Evolutionary conservation across 1,140 invertebrate genomes (phyloP), one percentile per base, ranked within the genome.

Genomic region (Bombus ignitus): DNA sequence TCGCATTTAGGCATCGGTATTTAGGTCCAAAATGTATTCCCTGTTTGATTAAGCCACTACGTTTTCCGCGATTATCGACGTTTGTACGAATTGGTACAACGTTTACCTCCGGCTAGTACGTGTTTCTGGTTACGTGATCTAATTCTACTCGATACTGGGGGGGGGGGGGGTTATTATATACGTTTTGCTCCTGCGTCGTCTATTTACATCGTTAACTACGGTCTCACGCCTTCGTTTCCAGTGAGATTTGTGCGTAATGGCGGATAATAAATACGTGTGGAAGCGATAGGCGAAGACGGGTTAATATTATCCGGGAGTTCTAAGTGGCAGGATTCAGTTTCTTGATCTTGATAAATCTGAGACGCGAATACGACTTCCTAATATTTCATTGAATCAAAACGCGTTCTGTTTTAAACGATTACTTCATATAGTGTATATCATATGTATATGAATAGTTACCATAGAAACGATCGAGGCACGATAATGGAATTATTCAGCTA

Each of bases 151-250:
- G 82, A 82, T 88, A 88, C 76, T 76, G 39, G 74, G 75, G 35
- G 72, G 86, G 59, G 39, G 74, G 75, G 35, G 72, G 86, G 59
- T 85, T 90, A 86, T 75, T 88, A 88, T 74, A 76, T 83, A 82
- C 75, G 83, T 83, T 79, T 86, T 73, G 86, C 85, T 86, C 80
- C 86, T 83, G 88, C 80, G 62, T 83, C 86, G 83, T 88, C 88
- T 93, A 93, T 93, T 91, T 93, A 93, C 92, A 93, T 81, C 82
- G 83, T 90, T 90, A 82, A 72, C 88, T 90, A 91, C 74, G 75
- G 85, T 68, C 76, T 88, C 68, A 47, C 78, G 57, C 87, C 74
- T 72, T 86, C 87, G 78, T 85, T 87, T 89, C 82, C 87, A 72
- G 59, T 39, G 68, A 80, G 71, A 81, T 76, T 80, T 81, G 68